These are phyloP conservation scores for Nemapogon koenigi DNA, from an alignment of 2,888 invertebrate species.

Conservation along the genomic window DNA sequence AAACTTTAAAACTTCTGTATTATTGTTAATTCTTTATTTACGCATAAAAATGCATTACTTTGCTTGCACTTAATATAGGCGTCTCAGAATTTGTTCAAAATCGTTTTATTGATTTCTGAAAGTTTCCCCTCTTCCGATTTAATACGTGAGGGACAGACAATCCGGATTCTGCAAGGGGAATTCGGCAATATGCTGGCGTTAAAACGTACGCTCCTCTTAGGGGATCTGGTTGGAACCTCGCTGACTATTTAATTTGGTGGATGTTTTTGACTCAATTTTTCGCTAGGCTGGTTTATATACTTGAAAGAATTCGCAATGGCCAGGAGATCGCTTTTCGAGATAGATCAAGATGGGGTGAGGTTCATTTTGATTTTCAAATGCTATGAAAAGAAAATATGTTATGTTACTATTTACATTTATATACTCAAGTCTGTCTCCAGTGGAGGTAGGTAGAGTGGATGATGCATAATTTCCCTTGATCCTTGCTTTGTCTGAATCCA, in stretches of 20 bases:
- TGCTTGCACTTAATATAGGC: too few relatives aligned
- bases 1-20: too few relatives aligned
- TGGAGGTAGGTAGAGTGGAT: too few relatives aligned
- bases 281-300: slow-evolving; percentile 21
- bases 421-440: too few relatives aligned
- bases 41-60: too few relatives aligned
- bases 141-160: slow-evolving; percentile 25
- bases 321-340: slow-evolving; percentile 8
- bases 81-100: slow-evolving; percentile 39
- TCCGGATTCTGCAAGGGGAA: slow-evolving; percentile 5
- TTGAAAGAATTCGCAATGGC: slow-evolving; percentile 9
- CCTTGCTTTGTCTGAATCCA: too few relatives aligned
- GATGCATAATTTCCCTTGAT: too few relatives aligned
- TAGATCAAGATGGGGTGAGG: too few relatives aligned
- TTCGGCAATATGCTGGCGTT: slow-evolving; percentile 11
- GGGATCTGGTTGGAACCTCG: slow-evolving; percentile 7
- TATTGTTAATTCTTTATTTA: too few relatives aligned
- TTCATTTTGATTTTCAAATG: too few relatives aligned
- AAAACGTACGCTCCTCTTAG: slow-evolving; percentile 7
- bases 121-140: slow-evolving; percentile 15
- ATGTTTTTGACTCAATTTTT: slow-evolving; percentile 32
- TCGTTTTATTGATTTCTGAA: slow-evolving; percentile 44
- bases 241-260: slow-evolving; percentile 26
- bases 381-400: too few relatives aligned
- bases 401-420: too few relatives aligned